Percentiles rank a stretch among this genome's conserved stretches.
These are phyloP conservation scores for Myzus persicae DNA, from an alignment of 1,140 invertebrate genomes.

Conservation along the genomic window DNA sequence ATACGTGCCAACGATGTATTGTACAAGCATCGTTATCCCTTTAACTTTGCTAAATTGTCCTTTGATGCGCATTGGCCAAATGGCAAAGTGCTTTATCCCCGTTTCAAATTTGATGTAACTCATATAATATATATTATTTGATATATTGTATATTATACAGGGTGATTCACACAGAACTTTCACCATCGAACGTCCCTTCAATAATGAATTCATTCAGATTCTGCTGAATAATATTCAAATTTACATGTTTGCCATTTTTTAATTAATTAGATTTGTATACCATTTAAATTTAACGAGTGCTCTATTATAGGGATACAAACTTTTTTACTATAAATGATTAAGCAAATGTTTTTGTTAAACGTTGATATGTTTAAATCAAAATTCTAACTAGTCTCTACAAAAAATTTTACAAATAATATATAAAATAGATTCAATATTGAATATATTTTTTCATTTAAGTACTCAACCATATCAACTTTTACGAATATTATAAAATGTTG, in stretches of 20 bases:
- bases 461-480: background rate
- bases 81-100: background rate
- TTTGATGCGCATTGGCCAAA: constrained; percentile 16
- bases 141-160: background rate
- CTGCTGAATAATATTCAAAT: no score
- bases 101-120: background rate
- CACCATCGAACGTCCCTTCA: background rate
- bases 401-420: background rate
- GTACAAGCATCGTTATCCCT: background rate
- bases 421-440: no score
- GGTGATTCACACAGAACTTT: background rate
- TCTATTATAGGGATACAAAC: background rate
- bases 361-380: background rate
- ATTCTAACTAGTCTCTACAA: background rate
- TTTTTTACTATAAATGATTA: background rate
- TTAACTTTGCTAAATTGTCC: background rate
- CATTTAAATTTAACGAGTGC: background rate
- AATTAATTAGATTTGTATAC: background rate
- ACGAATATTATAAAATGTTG: no score
- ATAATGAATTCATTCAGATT: background rate
- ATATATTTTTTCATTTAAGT: no score
- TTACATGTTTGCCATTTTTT: background rate
- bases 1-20: constrained; percentile 12
- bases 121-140: background rate
- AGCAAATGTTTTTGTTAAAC: background rate